phyloP scores from a whole-genome alignment of 2,797 vertebrate genomes.

The Channa striata region DNA sequence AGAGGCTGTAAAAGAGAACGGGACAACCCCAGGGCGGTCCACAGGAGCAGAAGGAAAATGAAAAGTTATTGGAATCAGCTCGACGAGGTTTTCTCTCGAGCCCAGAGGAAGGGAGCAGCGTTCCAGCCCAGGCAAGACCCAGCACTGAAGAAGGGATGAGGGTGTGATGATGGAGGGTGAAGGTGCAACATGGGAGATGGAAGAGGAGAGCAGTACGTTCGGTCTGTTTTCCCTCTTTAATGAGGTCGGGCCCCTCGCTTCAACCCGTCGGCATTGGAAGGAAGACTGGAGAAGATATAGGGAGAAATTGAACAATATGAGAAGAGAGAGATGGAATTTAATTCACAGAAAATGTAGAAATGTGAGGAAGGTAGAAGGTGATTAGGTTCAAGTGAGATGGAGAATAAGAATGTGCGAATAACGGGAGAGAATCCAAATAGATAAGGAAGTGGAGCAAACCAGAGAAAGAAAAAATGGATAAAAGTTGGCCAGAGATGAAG shows the following conservation, averaged over 20 bases:
- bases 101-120: conserved; percentile 42
- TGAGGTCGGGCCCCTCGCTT: conserved; percentile 28
- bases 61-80: conserved; percentile 59
- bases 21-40: conserved; percentile 31
- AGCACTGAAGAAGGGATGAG: conserved; percentile 29
- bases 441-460: conserved; percentile 30
- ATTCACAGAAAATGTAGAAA: conserved; percentile 6
- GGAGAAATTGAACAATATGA: conserved; percentile 8
- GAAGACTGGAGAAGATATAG: conserved; percentile 8
- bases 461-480: conserved; percentile 10
- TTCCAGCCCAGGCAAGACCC: conserved; percentile 54
- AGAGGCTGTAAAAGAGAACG: conserved; percentile 20
- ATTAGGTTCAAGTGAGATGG: neutral
- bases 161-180: conserved; percentile 40
- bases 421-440: conserved; percentile 2
- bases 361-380: conserved; percentile 4
- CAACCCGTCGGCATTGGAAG: conserved; percentile 25
- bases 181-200: conserved; percentile 32
- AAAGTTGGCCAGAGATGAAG: conserved; percentile 66
- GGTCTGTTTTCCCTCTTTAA: conserved; percentile 60
- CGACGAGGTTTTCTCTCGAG: conserved; percentile 45
- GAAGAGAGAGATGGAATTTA: neutral
- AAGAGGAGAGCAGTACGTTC: conserved; percentile 18
- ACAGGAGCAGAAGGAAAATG: conserved; percentile 50
- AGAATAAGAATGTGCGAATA: neutral